A percentile compares a stretch with the other conserved stretches of the same genome.
Conservation (phyloP, 2,888 invertebrate species). For the Scaptomyza flava region DNA sequence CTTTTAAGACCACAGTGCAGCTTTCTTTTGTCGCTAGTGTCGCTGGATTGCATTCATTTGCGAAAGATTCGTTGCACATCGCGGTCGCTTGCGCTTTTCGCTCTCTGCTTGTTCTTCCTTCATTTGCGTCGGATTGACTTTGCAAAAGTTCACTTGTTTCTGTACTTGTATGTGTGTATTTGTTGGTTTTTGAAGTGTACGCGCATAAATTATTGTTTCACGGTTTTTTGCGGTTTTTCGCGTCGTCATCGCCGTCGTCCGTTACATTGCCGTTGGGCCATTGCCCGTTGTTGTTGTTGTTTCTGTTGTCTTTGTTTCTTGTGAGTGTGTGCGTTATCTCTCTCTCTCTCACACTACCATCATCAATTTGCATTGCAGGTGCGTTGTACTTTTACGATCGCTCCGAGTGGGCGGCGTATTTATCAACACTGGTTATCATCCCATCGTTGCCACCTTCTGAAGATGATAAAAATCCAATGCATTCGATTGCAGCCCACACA, state of each 20-base stretch:
- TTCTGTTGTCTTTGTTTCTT: constrained; percentile 42
- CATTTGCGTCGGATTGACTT: constrained; percentile 42
- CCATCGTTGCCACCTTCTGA: constrained; percentile 31
- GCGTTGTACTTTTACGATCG: constrained; percentile 57
- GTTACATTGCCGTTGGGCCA: constrained; percentile 63
- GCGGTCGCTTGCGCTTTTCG: constrained; percentile 65
- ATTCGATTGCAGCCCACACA: constrained; percentile 56
- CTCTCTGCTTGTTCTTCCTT: constrained; percentile 48
- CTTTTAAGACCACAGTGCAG: constrained; percentile 28
- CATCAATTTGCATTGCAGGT: constrained; percentile 56
- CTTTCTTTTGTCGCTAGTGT: constrained; percentile 67
- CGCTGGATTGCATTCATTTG: constrained; percentile 69
- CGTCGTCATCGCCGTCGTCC: constrained; percentile 50
- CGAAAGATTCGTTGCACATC: constrained; percentile 76
- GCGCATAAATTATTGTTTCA: constrained; percentile 55
- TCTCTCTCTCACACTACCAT: constrained; percentile 2
- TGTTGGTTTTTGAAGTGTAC: constrained; percentile 30
- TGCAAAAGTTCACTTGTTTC: constrained; percentile 32
- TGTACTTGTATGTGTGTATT: constrained; percentile 34
- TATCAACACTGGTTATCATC: constrained; percentile 70
- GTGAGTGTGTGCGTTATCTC: constrained; percentile 8
- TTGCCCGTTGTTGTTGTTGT: constrained; percentile 38
- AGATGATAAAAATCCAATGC: constrained; percentile 61
- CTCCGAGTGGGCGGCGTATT: constrained; percentile 43
- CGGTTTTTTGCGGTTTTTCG: constrained; percentile 56